Conservation (phyloP, 2,797 vertebrate genomes). For the Malacoraja senta region DNA sequence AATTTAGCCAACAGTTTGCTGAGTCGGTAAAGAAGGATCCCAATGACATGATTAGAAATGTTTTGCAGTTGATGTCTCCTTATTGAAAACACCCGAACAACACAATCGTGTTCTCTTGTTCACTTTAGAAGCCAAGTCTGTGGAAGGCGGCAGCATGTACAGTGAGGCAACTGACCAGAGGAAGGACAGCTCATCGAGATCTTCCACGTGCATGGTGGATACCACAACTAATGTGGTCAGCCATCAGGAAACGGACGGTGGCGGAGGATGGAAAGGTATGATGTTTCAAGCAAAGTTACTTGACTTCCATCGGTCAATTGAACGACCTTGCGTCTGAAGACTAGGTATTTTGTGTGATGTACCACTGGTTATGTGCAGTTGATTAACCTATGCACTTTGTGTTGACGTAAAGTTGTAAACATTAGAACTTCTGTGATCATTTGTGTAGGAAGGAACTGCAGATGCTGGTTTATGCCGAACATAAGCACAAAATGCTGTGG, state of each 20-base stretch:
- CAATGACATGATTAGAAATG: not conserved
- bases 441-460: no score
- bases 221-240: slow-evolving; percentile 71
- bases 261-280: slow-evolving; percentile 60
- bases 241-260: slow-evolving; percentile 47
- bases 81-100: not conserved
- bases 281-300: not conserved
- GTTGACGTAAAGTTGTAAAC: not conserved
- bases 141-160: slow-evolving; percentile 60
- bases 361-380: not conserved
- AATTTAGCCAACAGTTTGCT: not conserved
- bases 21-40: not conserved
- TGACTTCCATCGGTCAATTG: no score
- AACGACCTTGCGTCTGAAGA: not conserved
- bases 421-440: not conserved
- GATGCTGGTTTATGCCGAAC: no score
- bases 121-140: slow-evolving; percentile 57
- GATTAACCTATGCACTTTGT: not conserved
- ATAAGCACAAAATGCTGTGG: no score
- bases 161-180: slow-evolving; percentile 62
- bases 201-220: slow-evolving; percentile 78
- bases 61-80: not conserved
- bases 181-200: slow-evolving; percentile 67
- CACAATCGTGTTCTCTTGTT: slow-evolving; percentile 33
- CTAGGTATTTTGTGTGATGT: not conserved